These are phyloP conservation scores for Myotis planiceps DNA, from an alignment of 2,797 vertebrate species.

Conservation along the genomic window DNA sequence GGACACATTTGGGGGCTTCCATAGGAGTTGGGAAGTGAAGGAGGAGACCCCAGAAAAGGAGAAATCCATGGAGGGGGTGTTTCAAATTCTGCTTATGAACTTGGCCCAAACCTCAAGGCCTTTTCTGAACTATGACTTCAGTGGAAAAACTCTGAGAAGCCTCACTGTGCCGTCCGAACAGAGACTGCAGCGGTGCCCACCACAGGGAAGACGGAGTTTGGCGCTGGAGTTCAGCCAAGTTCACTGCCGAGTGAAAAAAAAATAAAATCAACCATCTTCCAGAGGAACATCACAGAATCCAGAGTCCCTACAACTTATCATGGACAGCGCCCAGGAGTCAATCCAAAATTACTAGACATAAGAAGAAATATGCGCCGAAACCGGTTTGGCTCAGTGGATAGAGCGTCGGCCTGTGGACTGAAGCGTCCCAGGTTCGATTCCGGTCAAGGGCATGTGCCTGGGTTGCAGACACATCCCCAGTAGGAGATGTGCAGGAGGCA, in stretches of 20 bases:
- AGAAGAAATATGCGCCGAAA: not conserved
- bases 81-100: not conserved
- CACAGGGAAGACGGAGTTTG: not conserved
- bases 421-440: too few relatives aligned
- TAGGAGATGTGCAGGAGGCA: too few relatives aligned
- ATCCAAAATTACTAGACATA: not conserved
- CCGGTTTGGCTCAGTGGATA: too few relatives aligned
- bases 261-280: not conserved
- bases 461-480: too few relatives aligned
- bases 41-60: not conserved
- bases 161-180: not conserved
- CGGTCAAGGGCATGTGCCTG: too few relatives aligned
- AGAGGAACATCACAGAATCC: not conserved
- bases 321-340: not conserved
- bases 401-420: too few relatives aligned
- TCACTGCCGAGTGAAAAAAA: not conserved
- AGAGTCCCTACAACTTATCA: not conserved
- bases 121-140: not conserved
- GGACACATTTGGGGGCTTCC: not conserved
- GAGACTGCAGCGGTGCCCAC: not conserved
- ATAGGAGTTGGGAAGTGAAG: not conserved
- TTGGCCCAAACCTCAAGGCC: not conserved
- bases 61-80: not conserved
- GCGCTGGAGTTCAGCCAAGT: not conserved
- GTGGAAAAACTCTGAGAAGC: not conserved